Percentiles rank a stretch among this genome's conserved stretches.
Conservation (phyloP, 1,140 invertebrate species). For the Trichomalopsis sarcophagae region DNA sequence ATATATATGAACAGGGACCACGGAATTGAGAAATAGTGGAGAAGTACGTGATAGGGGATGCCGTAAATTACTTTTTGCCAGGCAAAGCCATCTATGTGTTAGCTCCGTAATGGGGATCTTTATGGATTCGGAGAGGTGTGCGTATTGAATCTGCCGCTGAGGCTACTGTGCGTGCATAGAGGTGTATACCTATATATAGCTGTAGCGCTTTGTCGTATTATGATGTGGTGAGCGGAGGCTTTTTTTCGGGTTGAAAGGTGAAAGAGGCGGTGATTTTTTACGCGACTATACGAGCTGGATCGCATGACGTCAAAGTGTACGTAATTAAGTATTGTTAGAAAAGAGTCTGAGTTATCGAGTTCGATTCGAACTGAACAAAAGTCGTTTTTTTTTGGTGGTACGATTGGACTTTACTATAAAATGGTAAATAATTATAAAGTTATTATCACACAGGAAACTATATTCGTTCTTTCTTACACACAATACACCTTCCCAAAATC, state of each 20-base stretch:
- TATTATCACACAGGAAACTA: too few species aligned
- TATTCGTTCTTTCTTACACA: background rate
- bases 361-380: too few species aligned
- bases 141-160: background rate
- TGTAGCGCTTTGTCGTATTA: background rate
- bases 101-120: background rate
- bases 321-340: too few species aligned
- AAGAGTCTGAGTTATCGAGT: too few species aligned
- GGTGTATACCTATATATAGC: background rate
- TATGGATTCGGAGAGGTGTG: background rate
- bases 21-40: conserved; percentile 14
- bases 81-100: background rate
- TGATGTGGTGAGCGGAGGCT: background rate
- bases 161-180: too few species aligned
- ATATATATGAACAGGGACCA: background rate
- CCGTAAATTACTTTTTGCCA: conserved; percentile 19
- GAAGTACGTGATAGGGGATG: conserved; percentile 5
- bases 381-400: too few species aligned
- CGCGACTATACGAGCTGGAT: too few species aligned
- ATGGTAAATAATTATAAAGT: too few species aligned
- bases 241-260: background rate
- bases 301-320: background rate
- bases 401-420: too few species aligned
- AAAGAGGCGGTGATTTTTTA: background rate
- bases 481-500: background rate